A percentile compares a stretch with the other conserved stretches of the same genome.
Conservation (phyloP, 2,113 vertebrate species). For the Castor canadensis region DNA sequence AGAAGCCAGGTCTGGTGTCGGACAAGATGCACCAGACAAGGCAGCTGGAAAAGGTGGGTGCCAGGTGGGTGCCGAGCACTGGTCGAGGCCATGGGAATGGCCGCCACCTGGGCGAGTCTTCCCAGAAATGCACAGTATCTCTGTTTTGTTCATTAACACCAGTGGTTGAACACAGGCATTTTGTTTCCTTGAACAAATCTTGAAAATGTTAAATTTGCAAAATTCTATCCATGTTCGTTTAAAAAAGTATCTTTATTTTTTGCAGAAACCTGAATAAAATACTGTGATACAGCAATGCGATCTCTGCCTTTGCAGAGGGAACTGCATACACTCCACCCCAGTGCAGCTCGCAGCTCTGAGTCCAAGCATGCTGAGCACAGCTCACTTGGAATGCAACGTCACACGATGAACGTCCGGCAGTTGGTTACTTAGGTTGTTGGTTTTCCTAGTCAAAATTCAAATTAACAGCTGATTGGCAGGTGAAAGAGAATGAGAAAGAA, state of each 20-base stretch:
- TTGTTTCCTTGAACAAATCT: conserved; percentile 85
- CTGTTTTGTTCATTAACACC: conserved; percentile 81
- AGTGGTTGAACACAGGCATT: conserved; percentile 87
- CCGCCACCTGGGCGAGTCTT: conserved; percentile 70
- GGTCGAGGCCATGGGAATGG: conserved; percentile 72
- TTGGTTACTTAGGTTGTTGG: conserved; percentile 78
- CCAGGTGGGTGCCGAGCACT: conserved; percentile 82
- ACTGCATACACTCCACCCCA: conserved; percentile 84
- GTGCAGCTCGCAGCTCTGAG: conserved; percentile 83
- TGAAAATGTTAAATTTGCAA: conserved; percentile 87
- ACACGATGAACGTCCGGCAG: conserved; percentile 85
- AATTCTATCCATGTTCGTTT: conserved; percentile 87
- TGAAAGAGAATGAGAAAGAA: conserved; percentile 96
- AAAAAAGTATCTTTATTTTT: conserved; percentile 88
- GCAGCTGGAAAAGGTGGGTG: conserved; percentile 86
- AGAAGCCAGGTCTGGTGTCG: conserved; percentile 87
- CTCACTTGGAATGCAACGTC: conserved; percentile 79
- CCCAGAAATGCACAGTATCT: conserved; percentile 72
- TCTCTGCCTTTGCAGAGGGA: conserved; percentile 84
- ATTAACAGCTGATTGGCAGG: conserved; percentile 93
- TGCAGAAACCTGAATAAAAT: conserved; percentile 92
- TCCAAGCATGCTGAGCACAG: conserved; percentile 75
- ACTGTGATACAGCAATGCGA: conserved; percentile 85
- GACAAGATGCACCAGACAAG: conserved; percentile 86
- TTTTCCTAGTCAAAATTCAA: conserved; percentile 82